Percentiles rank a stretch among this genome's conserved stretches.
Evolutionary conservation across 2,888 invertebrate genomes (phyloP).

Genomic region (Cryptocephalus moraei): DNA sequence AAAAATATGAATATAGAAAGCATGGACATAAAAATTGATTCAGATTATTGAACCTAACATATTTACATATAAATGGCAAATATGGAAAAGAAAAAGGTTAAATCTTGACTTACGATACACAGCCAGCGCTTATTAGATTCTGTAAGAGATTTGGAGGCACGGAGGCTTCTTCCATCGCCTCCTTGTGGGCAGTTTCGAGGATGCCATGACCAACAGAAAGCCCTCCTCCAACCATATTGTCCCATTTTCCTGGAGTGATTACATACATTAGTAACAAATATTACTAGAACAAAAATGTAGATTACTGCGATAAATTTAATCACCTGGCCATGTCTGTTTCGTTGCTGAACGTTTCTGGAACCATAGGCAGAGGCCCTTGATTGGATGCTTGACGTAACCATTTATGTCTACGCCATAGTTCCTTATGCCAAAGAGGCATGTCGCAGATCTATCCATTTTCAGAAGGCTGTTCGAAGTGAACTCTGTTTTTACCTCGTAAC

Average conservation of each 20-base stretch:
- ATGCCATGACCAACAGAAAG: conserved; percentile 81
- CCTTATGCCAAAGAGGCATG: conserved; percentile 86
- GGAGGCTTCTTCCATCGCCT: conserved; percentile 90
- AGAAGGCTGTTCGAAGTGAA: conserved; percentile 51
- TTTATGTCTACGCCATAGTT: conserved; percentile 93
- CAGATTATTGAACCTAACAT: too few species aligned
- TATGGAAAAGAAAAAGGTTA: too few species aligned
- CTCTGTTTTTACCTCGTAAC: conserved; percentile 80
- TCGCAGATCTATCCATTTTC: conserved; percentile 85
- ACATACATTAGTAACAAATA: background rate
- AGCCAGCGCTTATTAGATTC: conserved; percentile 65
- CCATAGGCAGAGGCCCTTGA: conserved; percentile 83
- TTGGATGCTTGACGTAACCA: conserved; percentile 79
- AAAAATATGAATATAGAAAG: too few species aligned
- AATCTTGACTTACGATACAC: conserved; percentile 58
- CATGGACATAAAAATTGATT: too few species aligned
- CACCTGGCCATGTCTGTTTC: conserved; percentile 90
- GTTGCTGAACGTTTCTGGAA: conserved; percentile 81
- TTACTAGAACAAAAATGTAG: background rate
- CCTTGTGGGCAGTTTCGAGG: conserved; percentile 83
- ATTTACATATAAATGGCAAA: too few species aligned
- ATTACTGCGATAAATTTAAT: background rate
- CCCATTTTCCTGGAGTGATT: conserved; percentile 60
- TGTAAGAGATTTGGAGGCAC: conserved; percentile 70
- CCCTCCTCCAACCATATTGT: conserved; percentile 93